Base-by-base conservation (phyloP, 2,113 vertebrate genomes). In the zebrafish (Danio rerio) region DNA sequence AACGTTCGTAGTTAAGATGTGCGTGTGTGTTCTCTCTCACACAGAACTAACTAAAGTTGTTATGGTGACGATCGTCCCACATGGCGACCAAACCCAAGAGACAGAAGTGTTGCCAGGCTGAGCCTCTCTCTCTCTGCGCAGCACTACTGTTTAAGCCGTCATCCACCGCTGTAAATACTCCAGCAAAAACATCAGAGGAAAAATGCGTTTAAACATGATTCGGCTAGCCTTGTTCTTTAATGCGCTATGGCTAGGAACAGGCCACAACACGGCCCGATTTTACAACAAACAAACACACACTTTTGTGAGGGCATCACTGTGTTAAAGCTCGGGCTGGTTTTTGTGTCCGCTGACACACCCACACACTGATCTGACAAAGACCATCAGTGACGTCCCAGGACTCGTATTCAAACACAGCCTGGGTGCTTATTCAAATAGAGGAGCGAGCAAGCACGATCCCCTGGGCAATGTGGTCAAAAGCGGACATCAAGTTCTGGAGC, bases 1-100 rank as follows among this genome's bases (percentile, higher is more conserved):
- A 31, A 31, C 3, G 3, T 31, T 31, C 31, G 3, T 31, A 31
- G 31, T 31, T 31, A 31, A 31, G 31, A 31, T 31, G 31, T 31
- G 31, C 3, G 31, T 31, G 31, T 31, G 31, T 31, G 31, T 31
- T 31, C 31, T 31, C 31, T 31, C 31, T 31, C 31, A 31, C 31
- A 31, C 31, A 31, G 31, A 31, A 31, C 31, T 31, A 31, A 31
- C 31, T 31, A 31, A 31, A 31, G 31, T 31, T 31, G 92, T 93
- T 91, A 92, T 93, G 92, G 92, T 81, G 91, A 94, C 90, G 81
- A 78, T 89, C 87, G 88, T 92, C 92, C 92, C 92, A 89, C 82
- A 82, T 86, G 92, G 90, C 88, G 63, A 82, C 86, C 86, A 77
- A 88, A 86, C 85, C 74, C 87, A 85, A 87, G 87, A 81, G 74